Conservation (phyloP, 2,113 vertebrate genomes). For the Epinephelus moara region DNA sequence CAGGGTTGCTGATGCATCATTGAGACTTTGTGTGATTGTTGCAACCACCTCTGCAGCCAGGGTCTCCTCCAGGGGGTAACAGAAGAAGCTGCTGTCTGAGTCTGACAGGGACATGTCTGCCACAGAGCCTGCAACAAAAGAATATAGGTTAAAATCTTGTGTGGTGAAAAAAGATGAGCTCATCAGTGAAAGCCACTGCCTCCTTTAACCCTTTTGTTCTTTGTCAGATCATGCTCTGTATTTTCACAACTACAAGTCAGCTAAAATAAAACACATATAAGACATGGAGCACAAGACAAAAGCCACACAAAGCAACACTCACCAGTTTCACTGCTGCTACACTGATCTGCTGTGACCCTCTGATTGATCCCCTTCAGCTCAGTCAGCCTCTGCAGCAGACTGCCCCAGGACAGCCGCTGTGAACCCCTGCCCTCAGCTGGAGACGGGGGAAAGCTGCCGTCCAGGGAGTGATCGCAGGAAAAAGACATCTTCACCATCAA, state of each 20-base stretch:
- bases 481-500: constrained; percentile 62
- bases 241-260: neutral
- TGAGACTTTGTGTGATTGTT: constrained; percentile 85
- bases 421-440: constrained; percentile 62
- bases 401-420: constrained; percentile 81
- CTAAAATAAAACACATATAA: neutral
- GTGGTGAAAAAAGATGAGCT: neutral
- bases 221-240: neutral
- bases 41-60: constrained; percentile 87
- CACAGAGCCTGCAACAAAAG: constrained; percentile 81
- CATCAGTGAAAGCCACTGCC: neutral
- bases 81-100: constrained; percentile 83
- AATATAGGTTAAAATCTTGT: constrained; percentile 3
- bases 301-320: constrained; percentile 27
- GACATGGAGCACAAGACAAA: neutral
- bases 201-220: neutral
- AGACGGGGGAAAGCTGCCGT: constrained; percentile 71
- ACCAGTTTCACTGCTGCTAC: constrained; percentile 72
- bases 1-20: constrained; percentile 82
- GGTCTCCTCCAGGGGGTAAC: constrained; percentile 90
- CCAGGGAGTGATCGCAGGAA: constrained; percentile 61
- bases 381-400: constrained; percentile 77
- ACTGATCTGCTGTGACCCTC: constrained; percentile 43
- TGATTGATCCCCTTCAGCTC: constrained; percentile 74
- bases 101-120: constrained; percentile 87